Evolutionary conservation across 2,888 invertebrate species (phyloP).

Genomic region (Calameuta idolon): DNA sequence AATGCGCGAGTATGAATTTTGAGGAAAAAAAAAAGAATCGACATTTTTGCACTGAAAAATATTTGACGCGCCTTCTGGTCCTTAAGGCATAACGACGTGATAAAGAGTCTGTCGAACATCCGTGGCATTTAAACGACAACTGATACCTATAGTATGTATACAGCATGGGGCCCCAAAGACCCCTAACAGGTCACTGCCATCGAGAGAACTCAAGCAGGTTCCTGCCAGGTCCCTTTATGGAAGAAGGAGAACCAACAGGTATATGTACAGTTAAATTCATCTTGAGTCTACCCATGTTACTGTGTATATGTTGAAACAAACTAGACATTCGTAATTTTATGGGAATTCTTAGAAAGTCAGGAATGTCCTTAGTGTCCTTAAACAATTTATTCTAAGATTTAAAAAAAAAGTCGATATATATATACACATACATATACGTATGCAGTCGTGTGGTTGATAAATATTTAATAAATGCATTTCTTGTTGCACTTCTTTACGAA

Average conservation of each 20-base stretch:
- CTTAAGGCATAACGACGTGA: neutral
- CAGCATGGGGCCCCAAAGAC: slow-evolving; percentile 32
- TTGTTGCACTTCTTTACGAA: neutral
- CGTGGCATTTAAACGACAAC: slow-evolving; percentile 40
- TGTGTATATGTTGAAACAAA: neutral
- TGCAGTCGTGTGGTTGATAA: neutral
- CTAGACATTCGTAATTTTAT: neutral
- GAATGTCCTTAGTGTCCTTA: neutral
- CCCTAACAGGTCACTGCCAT: slow-evolving; percentile 54
- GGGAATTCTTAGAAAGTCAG: neutral
- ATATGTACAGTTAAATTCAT: slow-evolving; percentile 11
- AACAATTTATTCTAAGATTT: neutral
- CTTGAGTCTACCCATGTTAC: neutral
- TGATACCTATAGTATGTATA: slow-evolving; percentile 1
- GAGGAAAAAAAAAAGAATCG: neutral
- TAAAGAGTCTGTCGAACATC: neutral
- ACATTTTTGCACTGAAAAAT: neutral
- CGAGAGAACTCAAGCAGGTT: slow-evolving; percentile 48
- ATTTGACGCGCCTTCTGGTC: neutral
- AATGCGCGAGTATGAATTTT: neutral
- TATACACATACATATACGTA: neutral
- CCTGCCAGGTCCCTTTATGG: slow-evolving; percentile 49
- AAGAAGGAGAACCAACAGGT: slow-evolving; percentile 38
- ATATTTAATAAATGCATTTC: neutral
- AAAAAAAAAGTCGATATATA: neutral